Evolutionary conservation across 1,140 invertebrate species (phyloP).

Genomic region (Pseudomyrmex flavicornis): DNA sequence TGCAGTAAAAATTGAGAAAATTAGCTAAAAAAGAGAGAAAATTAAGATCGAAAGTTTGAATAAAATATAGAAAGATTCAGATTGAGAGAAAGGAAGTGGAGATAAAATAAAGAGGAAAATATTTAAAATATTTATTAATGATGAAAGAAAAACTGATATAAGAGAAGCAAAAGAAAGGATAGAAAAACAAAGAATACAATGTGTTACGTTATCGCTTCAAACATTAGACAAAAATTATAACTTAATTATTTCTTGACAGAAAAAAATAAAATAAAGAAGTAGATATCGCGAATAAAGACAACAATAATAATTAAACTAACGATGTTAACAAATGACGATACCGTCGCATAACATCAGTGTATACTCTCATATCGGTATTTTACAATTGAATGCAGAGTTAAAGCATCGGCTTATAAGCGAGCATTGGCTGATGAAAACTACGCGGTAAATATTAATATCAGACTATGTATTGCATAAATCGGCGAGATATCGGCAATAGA

Average conservation of each 20-base stretch:
- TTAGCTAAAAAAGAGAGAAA: no score
- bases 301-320: constrained; percentile 1
- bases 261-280: neutral
- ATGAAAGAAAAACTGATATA: no score
- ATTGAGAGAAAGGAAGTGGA: no score
- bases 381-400: constrained; percentile 8
- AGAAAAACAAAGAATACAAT: no score
- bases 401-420: neutral
- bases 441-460: constrained; percentile 34
- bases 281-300: neutral
- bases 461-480: constrained; percentile 31
- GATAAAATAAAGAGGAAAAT: no score
- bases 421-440: neutral
- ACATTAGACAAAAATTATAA: neutral
- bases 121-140: no score
- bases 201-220: no score
- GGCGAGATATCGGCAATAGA: constrained; percentile 12
- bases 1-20: no score
- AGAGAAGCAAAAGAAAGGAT: no score
- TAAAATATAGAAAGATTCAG: no score
- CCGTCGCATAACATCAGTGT: neutral
- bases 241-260: neutral
- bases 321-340: constrained; percentile 10
- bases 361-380: constrained; percentile 9
- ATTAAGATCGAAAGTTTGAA: no score